Conservation (phyloP, 1,140 invertebrate genomes). For the Bradysia coprophila region DNA sequence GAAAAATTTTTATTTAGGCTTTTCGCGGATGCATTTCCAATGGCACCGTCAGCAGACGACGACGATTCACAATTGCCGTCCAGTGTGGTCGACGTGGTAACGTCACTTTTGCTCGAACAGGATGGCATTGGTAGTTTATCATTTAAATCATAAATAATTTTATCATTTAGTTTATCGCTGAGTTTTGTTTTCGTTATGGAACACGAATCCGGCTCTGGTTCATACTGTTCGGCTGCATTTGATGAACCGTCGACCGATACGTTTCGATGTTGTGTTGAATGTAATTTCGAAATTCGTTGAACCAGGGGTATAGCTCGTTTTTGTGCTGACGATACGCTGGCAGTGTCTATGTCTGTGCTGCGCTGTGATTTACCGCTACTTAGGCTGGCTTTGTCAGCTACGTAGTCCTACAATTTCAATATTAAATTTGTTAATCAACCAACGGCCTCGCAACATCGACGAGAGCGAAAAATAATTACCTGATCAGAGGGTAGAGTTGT, state of each 20-base stretch:
- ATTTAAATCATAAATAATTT: too few relatives aligned
- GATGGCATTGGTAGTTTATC: not conserved
- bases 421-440: not conserved
- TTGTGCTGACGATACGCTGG: not conserved
- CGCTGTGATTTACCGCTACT: slow-evolving; percentile 4
- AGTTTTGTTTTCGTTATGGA: not conserved
- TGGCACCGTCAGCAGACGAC: not conserved
- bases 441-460: not conserved
- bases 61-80: not conserved
- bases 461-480: slow-evolving; percentile 1
- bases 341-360: slow-evolving; percentile 4
- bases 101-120: too few relatives aligned
- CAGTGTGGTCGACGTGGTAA: not conserved
- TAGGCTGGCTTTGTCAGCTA: slow-evolving; percentile 5
- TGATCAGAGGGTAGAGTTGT: slow-evolving; percentile 4
- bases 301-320: slow-evolving; percentile 2
- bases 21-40: not conserved
- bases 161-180: not conserved
- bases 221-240: not conserved
- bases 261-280: slow-evolving; percentile 4
- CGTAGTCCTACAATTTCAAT: slow-evolving; percentile 3
- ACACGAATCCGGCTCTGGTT: not conserved
- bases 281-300: slow-evolving; percentile 2
- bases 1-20: slow-evolving; percentile 1
- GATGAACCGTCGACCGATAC: slow-evolving; percentile 4